Percentiles rank a stretch among this genome's conserved stretches.
Conservation (phyloP, 1,140 invertebrate species). For the Cyclina sinensis region DNA sequence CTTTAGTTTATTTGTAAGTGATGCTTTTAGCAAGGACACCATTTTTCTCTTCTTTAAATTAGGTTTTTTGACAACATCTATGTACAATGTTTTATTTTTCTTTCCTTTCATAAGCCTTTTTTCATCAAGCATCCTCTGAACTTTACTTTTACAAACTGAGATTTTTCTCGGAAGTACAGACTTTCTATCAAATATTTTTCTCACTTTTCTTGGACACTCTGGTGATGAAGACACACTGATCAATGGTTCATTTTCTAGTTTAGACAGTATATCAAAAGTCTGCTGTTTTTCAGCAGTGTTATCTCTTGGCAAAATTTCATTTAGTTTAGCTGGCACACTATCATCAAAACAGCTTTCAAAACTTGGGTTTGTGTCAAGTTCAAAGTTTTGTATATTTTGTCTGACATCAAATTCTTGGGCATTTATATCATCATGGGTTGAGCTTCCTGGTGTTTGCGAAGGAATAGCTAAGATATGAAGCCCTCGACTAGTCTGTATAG, state of each 20-base stretch:
- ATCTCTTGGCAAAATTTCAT: background rate
- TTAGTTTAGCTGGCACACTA: background rate
- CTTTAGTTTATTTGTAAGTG: slow-evolving; percentile 18
- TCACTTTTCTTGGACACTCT: background rate
- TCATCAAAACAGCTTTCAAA: background rate
- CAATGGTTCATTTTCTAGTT: background rate
- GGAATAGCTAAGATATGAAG: slow-evolving; percentile 49
- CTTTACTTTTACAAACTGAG: background rate
- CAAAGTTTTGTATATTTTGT: background rate
- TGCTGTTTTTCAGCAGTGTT: background rate
- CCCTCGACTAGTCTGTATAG: slow-evolving; percentile 49
- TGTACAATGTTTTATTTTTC: background rate
- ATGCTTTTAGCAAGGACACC: background rate
- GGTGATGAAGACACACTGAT: background rate
- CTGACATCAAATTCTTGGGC: background rate
- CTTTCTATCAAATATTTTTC: background rate
- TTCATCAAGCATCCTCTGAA: background rate
- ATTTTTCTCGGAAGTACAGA: background rate
- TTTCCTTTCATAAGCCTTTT: background rate
- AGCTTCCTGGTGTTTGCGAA: background rate
- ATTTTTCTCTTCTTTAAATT: background rate
- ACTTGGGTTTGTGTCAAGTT: background rate
- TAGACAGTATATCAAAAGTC: background rate
- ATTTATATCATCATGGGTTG: background rate
- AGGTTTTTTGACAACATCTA: background rate